Evolutionary conservation across 2,888 invertebrate species (phyloP), one percentile per base, ranked within the genome.

Genomic region (Artemia sp.): DNA sequence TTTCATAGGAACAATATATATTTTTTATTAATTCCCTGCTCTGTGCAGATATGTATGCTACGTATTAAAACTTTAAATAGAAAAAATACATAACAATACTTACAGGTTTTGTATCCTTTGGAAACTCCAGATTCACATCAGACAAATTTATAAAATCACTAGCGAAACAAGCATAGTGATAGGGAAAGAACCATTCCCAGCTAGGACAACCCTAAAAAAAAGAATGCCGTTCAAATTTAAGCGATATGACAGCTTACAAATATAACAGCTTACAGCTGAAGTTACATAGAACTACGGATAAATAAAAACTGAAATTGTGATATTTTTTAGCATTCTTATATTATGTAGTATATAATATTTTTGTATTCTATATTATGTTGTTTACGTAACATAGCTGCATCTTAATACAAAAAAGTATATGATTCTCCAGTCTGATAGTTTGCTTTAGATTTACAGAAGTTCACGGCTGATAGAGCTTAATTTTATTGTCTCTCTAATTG

Each of bases 171-270:
- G 98, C 97, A 82, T 99, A 98, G 81, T 98, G 98, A 79, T 94
- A 98, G 0, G 98, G 98, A 80, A 93, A 98, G 81, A 95, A 98
- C 98, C 98, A 98, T 80, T 96, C 92, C 98, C 98, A 99, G 19
- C 92, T 93, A 52, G 94, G 91, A 81, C 97, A 98, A 69, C 98
- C 97, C 84, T 81, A 67, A 19, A 74, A 70, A 68, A 73, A 51
- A 51, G 12, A 72, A 67, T 51, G 38, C 0, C 38, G 38, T 38
- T 38, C 38, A 38, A 3, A 38, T 38, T 38, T 38, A 38, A 38
- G 38, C 38, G 38, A 2, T 38, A 38, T 38, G 38, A 38, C 38
- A 38, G 38, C 38, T 38, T 38, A 38, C 6, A 38, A 38, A 38
- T 5, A 38, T 38, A 5, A 6, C 6, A 38, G 19, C 19, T 19